A percentile compares a stretch with the other conserved stretches of the same genome.
Evolutionary conservation across 2,113 vertebrate genomes (phyloP).

Genomic region (Ophthalmolycus amberensis): DNA sequence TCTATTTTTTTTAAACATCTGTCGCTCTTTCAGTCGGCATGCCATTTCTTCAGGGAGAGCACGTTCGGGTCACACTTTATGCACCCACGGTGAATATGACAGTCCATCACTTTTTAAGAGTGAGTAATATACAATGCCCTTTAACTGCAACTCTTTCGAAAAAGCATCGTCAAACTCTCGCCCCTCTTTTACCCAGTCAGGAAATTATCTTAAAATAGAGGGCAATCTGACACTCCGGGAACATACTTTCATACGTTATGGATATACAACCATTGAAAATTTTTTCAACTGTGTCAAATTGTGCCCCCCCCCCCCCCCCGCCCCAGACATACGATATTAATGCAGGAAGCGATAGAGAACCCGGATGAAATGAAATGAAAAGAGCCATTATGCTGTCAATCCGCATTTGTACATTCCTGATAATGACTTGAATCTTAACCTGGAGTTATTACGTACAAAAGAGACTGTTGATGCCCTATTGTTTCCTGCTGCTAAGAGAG

Average conservation of each 20-base stretch:
- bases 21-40: conserved; percentile 44
- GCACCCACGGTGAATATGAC: conserved; percentile 26
- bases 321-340: conserved; percentile 21
- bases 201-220: conserved; percentile 45
- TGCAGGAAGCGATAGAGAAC: conserved; percentile 12
- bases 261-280: conserved; percentile 1
- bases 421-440: conserved; percentile 48
- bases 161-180: conserved; percentile 17
- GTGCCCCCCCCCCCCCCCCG: no score
- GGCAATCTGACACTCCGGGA: conserved; percentile 11
- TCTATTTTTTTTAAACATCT: conserved; percentile 57
- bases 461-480: background rate
- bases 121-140: conserved; percentile 28
- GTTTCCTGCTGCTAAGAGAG: conserved; percentile 34
- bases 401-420: conserved; percentile 30
- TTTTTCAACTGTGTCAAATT: conserved; percentile 28
- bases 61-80: conserved; percentile 37
- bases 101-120: conserved; percentile 19
- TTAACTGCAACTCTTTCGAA: conserved; percentile 38
- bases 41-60: conserved; percentile 48
- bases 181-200: conserved; percentile 12
- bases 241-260: conserved; percentile 21
- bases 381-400: conserved; percentile 45
- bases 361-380: conserved; percentile 42
- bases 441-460: conserved; percentile 23